These are phyloP conservation scores for Leptinotarsa defecta DNA, from an alignment of 1,140 invertebrate genomes.

Conservation along the genomic window DNA sequence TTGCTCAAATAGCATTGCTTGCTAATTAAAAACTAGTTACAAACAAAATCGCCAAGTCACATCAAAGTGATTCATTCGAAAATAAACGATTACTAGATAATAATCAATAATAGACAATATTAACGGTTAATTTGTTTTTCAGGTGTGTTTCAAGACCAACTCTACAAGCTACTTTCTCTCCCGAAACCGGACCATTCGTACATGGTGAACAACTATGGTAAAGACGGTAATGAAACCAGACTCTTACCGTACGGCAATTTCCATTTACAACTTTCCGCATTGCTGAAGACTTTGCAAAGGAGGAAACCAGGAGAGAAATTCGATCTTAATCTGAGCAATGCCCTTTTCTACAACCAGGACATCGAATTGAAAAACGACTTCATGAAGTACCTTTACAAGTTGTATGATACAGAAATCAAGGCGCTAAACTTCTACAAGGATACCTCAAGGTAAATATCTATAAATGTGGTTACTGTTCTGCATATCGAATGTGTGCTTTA, in stretches of 20 bases:
- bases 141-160: conserved; percentile 63
- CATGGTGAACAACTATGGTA: conserved; percentile 49
- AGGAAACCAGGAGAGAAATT: conserved; percentile 27
- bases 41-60: too few relatives aligned
- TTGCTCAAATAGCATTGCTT: too few relatives aligned
- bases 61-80: too few relatives aligned
- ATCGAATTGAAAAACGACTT: conserved; percentile 57
- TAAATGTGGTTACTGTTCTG: too few relatives aligned
- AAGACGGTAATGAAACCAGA: conserved; percentile 32
- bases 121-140: neutral
- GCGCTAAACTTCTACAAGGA: conserved; percentile 60
- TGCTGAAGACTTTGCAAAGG: conserved; percentile 34
- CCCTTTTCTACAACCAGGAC: conserved; percentile 60
- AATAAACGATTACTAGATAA: too few relatives aligned
- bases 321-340: conserved; percentile 60
- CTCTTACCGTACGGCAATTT: conserved; percentile 31
- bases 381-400: conserved; percentile 49
- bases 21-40: too few relatives aligned
- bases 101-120: neutral
- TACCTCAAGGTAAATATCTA: conserved; percentile 19
- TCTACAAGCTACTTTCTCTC: conserved; percentile 63
- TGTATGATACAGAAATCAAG: conserved; percentile 56
- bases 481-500: too few relatives aligned
- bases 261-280: conserved; percentile 40
- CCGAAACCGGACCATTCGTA: conserved; percentile 51